Base-by-base conservation (phyloP, 1,140 invertebrate genomes). In the Wasmannia auropunctata region DNA sequence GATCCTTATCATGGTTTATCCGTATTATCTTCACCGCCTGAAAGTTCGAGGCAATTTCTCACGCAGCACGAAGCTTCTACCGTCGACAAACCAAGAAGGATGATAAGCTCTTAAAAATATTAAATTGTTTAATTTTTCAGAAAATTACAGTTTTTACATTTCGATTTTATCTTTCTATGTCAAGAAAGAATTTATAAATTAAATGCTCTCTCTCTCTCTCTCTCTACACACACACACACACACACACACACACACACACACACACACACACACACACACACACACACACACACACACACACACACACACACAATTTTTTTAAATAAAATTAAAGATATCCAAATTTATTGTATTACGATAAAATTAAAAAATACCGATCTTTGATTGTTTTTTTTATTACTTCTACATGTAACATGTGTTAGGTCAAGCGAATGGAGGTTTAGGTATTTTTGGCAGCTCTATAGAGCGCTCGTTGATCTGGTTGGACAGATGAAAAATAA, bases 21-120 rank as follows among this genome's bases (percentile, higher is more conserved):
- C 14, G 40, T 25, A 28, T 58, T 25, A 81, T 43, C n/a, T 60
- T 72, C 7, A 51, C 43, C 28, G 67, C 22, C 37, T 56, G 28
- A 74, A 81, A 72, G n/a, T 60, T 83, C 67, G 19, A 56, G 25
- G 34, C 37, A 58, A 72, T 81, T 81, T 81, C 25, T 81, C 51
- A 72, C 16, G 49, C 34, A 34, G 22, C 37, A 25, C 14, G 43
- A 54, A 70, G 65, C 25, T 70, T 43, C 51, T 70, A n/a, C 10
- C 19, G 60, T 43, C 3, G 22, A 54, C 16, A 37, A 11, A 51
- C 8, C 51, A 51, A 51, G 22, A 76, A 76, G 5, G 6, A 77
- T 37, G 40, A 69, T 49, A 49, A 67, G 31, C 62, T 67, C 34
- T 77, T 63, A 63, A 62, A 63, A 63, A 46, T 14, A 77, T 77